Base-by-base conservation (phyloP, 2,888 invertebrate genomes). In the Geophilus truncorum region DNA sequence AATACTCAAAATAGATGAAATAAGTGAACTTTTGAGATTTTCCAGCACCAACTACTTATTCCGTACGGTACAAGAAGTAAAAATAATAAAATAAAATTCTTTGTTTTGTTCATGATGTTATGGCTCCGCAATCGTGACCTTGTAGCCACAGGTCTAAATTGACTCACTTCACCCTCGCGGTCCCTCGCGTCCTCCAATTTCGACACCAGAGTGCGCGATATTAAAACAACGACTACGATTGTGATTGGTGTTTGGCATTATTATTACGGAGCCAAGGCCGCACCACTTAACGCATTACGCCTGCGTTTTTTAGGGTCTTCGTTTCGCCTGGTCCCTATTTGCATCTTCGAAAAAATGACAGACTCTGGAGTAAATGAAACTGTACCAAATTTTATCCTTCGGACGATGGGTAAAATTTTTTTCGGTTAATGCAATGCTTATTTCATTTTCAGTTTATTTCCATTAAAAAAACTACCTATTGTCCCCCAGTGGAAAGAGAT, bases 401-500 rank as follows among this genome's bases (percentile, higher is more conserved):
- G 78, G 34, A 78, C 78, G 18, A 78, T 78, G 78, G 78, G 78
- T 78, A 28, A 78, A 45, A 40, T n/a, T 36, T 15, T 77, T 23
- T 25, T 25, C 25, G 23, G 15, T 36, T 32, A 34, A 15, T 30
- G 10, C 32, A 30, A 25, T 30, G 10, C 36, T 77, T 77, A 36
- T 30, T 77, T 32, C 30, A 28, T 77, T n/a, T 34, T 21, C 75
- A 32, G 32, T 75, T 30, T 75, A 23, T 75, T 75, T 21, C 75
- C 32, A 30, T 75, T 75, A 75, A 30, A 75, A 75, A 45, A 45
- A 18, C 45, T 45, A 45, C 45, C 45, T 62, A 62, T 62, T 62
- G 62, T 62, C 78, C 40, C 23, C 18, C 75, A 86, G 86, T 91
- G 84, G 91, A 91, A 85, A 87, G 94, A 85, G 93, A 93, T 86